These are phyloP conservation scores for Agriotes lineatus DNA, from an alignment of 2,888 invertebrate genomes.

Conservation along the genomic window DNA sequence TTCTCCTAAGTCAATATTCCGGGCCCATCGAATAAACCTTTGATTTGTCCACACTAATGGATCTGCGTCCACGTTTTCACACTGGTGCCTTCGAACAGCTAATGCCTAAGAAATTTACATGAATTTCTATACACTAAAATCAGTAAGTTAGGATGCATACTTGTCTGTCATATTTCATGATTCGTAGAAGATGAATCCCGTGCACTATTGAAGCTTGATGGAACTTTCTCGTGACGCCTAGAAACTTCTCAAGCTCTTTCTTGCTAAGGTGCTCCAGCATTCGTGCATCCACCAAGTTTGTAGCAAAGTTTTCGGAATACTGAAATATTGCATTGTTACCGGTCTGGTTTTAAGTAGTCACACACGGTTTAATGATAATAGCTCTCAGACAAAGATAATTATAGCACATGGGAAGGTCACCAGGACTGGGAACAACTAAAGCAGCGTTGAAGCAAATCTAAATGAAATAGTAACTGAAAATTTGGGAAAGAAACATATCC, in stretches of 20 bases:
- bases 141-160: slow-evolving; percentile 63
- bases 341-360: neutral
- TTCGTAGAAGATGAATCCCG: slow-evolving; percentile 90
- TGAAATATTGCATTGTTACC: too few species aligned
- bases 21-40: slow-evolving; percentile 93
- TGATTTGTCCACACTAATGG: slow-evolving; percentile 97
- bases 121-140: neutral
- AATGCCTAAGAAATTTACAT: slow-evolving; percentile 72
- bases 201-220: slow-evolving; percentile 95
- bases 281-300: slow-evolving; percentile 91
- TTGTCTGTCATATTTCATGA: slow-evolving; percentile 93
- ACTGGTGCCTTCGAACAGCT: slow-evolving; percentile 87
- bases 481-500: too few species aligned
- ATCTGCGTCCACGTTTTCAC: slow-evolving; percentile 90
- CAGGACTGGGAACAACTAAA: too few species aligned
- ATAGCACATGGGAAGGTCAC: neutral
- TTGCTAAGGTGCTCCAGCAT: slow-evolving; percentile 94
- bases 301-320: slow-evolving; percentile 90
- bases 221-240: slow-evolving; percentile 92
- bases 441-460: too few species aligned
- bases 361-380: neutral
- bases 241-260: slow-evolving; percentile 93
- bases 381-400: too few species aligned
- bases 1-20: slow-evolving; percentile 93
- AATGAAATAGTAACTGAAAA: too few species aligned